Base-by-base conservation (phyloP, 2,888 invertebrate genomes). In the Tortricodes alternella region DNA sequence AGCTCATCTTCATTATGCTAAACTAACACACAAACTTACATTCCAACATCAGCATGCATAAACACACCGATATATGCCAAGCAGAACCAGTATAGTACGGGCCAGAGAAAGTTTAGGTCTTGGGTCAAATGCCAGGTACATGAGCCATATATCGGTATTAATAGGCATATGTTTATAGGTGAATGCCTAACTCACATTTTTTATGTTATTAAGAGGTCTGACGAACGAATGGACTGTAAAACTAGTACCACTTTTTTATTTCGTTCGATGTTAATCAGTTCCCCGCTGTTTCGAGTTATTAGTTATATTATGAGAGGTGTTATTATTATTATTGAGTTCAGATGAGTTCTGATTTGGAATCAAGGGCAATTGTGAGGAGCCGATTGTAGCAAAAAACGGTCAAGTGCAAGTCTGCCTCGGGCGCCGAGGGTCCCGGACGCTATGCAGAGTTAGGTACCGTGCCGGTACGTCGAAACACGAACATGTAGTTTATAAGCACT, bases 151-250 rank as follows among this genome's bases (percentile, higher is more conserved):
- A 83, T 80, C 64, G 66, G 76, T 82, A 83, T 83, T 81, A 82
- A 82, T 79, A 78, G 80, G 81, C 76, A 78, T 35, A 71, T 80
- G 78, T 79, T 81, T 77, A 80, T 80, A 73, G 74, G 76, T 65
- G 69, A 70, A 37, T 48, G 48, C 59, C 63, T 53, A 67, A 35
- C 55, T 41, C 46, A 62, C 49, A 49, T 37, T 41, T 13, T 32
- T 37, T n/a, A 46, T 24, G 5, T 1, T 41, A 16, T n/a, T n/a
- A 29, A 24, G 21, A 13, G 3, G 11, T 15, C 8, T n/a, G 24
- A n/a, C 29, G 7, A 23, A 21, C 16, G 11, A 19, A 27, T 44
- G 44, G 24, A 8, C 38, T 29, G 38, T 13, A 48, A 48, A 46
- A 3, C 7, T 18, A 11, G 15, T 16, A 7, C 37, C 37, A 24